These are phyloP conservation scores for Chymomyza amoena DNA, from an alignment of 2,888 invertebrate genomes.

Conservation along the genomic window DNA sequence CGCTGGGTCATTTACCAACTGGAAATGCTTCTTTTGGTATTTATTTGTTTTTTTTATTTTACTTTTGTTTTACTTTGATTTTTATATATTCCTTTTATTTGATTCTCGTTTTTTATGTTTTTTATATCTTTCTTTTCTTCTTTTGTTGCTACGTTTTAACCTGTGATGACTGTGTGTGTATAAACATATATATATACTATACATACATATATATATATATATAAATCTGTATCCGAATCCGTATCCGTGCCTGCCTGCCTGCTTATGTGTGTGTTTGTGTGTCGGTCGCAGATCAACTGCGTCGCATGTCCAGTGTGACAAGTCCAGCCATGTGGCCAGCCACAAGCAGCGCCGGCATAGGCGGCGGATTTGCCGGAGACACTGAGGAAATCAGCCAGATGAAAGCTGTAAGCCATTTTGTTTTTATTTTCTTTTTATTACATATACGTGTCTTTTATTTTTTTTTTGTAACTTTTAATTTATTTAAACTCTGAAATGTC, in stretches of 20 bases:
- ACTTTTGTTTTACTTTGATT: slow-evolving; percentile 24
- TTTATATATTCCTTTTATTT: slow-evolving; percentile 15
- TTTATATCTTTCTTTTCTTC: slow-evolving; percentile 16
- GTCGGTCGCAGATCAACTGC: slow-evolving; percentile 73
- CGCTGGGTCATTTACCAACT: slow-evolving; percentile 73
- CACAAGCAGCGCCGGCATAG: slow-evolving; percentile 48
- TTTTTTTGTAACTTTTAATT: slow-evolving; percentile 36
- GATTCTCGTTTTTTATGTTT: slow-evolving; percentile 29
- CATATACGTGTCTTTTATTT: not conserved
- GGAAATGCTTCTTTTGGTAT: slow-evolving; percentile 75
- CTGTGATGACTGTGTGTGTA: not conserved
- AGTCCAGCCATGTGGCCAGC: not conserved
- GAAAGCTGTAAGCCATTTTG: slow-evolving; percentile 78
- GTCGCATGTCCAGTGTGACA: slow-evolving; percentile 75
- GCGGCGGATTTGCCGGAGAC: slow-evolving; percentile 63
- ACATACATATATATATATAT: not conserved
- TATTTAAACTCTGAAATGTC: slow-evolving; percentile 6
- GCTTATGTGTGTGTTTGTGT: slow-evolving; percentile 2
- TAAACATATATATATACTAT: too few relatives aligned
- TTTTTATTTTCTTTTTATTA: too few relatives aligned
- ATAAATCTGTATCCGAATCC: not conserved
- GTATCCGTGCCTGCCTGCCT: not conserved
- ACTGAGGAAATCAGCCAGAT: slow-evolving; percentile 78
- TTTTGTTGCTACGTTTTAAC: slow-evolving; percentile 17
- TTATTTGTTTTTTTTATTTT: slow-evolving; percentile 49